A percentile compares a stretch with the other conserved stretches of the same genome.
Evolutionary conservation across 2,113 vertebrate genomes (phyloP).

Genomic region (Catharus fuscescens): DNA sequence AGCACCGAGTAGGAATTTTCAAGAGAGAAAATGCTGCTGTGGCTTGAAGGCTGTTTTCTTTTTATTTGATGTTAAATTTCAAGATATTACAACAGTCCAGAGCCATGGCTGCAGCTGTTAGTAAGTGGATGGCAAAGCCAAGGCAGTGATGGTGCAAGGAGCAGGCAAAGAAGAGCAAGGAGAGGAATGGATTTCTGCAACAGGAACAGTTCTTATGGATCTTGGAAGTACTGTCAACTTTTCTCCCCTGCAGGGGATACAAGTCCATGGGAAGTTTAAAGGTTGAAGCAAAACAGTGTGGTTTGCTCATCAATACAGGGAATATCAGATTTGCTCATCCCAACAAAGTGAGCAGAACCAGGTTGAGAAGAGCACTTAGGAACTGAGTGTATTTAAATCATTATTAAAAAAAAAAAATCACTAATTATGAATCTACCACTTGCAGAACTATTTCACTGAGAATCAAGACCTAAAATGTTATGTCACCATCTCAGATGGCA

Average conservation of each 20-base stretch:
- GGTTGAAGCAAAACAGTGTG: background rate
- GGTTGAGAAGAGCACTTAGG: background rate
- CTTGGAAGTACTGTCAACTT: background rate
- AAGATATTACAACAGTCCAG: background rate
- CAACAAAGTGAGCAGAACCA: background rate
- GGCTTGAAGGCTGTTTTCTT: background rate
- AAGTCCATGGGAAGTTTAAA: background rate
- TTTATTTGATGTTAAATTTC: background rate
- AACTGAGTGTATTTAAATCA: background rate
- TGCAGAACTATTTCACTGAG: background rate
- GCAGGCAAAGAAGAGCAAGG: background rate
- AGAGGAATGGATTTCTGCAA: background rate
- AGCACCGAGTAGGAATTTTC: background rate
- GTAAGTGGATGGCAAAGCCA: background rate
- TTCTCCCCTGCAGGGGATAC: background rate
- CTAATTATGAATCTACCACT: background rate
- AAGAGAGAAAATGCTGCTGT: background rate
- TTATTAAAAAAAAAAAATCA: background rate
- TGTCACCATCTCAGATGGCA: background rate
- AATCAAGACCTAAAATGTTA: background rate
- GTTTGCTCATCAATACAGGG: background rate
- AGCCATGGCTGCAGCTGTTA: background rate
- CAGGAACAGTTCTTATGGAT: background rate
- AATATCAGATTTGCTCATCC: background rate
- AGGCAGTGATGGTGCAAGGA: background rate